A percentile compares a stretch with the other conserved stretches of the same genome.
Evolutionary conservation across 2,797 vertebrate genomes (phyloP).

Genomic region (Cercopithecus hamlyni): DNA sequence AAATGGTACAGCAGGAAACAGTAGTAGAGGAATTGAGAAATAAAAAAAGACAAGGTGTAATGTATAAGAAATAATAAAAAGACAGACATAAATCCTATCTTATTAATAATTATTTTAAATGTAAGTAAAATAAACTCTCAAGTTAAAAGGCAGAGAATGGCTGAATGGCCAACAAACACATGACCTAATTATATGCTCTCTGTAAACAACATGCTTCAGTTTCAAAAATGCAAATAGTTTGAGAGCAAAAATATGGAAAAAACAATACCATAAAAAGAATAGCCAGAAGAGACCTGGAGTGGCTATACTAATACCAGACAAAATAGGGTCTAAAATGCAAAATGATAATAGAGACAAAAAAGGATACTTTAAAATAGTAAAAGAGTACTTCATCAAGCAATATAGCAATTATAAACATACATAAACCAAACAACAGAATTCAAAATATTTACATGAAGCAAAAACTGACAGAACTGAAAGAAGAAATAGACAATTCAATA

Average conservation of each 20-base stretch:
- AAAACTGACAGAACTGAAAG: not conserved
- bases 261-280: not conserved
- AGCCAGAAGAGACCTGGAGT: not conserved
- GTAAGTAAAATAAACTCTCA: not conserved
- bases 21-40: not conserved
- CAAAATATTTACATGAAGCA: not conserved
- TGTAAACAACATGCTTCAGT: not conserved
- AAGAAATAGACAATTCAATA: not conserved
- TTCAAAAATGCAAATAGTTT: not conserved
- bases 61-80: not conserved
- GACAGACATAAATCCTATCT: not conserved
- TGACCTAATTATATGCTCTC: not conserved
- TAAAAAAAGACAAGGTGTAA: not conserved
- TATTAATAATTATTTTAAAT: not conserved
- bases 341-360: not conserved
- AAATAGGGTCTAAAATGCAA: not conserved
- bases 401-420: not conserved
- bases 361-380: not conserved
- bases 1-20: not conserved
- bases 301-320: not conserved
- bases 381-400: not conserved
- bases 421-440: not conserved
- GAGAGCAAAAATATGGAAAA: not conserved
- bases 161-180: not conserved
- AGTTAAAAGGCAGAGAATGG: not conserved